These are phyloP conservation scores for Pseudomyrmex gracilis DNA, from an alignment of 1,140 invertebrate species.

Conservation along the genomic window DNA sequence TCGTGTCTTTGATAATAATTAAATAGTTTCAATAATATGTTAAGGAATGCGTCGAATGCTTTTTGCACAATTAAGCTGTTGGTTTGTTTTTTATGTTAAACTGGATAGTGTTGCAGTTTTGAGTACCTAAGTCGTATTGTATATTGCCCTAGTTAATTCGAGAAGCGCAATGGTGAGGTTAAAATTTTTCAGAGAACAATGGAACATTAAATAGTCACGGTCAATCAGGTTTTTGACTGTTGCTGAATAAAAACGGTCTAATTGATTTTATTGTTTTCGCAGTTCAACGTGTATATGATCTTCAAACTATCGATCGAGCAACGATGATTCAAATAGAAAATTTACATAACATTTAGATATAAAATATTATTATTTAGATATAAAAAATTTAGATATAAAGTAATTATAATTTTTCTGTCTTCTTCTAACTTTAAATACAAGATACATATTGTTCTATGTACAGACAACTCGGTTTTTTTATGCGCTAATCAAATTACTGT, in stretches of 20 bases:
- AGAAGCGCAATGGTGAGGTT: constrained; percentile 3
- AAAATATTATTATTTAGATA: too few species aligned
- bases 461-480: too few species aligned
- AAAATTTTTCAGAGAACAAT: constrained; percentile 57
- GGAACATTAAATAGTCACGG: constrained; percentile 65
- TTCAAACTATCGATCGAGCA: background rate
- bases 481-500: too few species aligned
- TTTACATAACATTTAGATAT: background rate
- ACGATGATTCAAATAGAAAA: background rate
- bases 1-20: too few species aligned
- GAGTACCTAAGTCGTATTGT: constrained; percentile 45
- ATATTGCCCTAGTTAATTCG: constrained; percentile 16
- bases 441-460: too few species aligned
- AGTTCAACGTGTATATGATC: background rate
- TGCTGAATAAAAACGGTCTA: background rate
- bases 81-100: too few species aligned
- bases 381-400: too few species aligned
- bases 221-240: background rate
- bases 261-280: background rate
- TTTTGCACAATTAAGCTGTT: too few species aligned
- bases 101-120: background rate
- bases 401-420: too few species aligned
- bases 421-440: too few species aligned
- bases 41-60: too few species aligned
- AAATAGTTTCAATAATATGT: too few species aligned